Evolutionary conservation across 2,797 vertebrate genomes (phyloP).

Genomic region (Pteropus rufus): DNA sequence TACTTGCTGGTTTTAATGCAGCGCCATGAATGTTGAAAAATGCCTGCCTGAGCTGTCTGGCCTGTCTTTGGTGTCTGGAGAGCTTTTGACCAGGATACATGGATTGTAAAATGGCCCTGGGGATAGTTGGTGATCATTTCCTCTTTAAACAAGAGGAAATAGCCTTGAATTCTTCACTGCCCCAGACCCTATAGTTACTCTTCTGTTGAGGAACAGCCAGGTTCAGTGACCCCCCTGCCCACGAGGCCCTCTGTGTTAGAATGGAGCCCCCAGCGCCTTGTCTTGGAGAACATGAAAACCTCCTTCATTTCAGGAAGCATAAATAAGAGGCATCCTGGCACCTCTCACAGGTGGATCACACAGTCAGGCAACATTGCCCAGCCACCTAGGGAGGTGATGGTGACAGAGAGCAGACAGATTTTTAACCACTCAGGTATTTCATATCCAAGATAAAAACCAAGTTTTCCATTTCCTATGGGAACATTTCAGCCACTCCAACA

Average conservation of each 20-base stretch:
- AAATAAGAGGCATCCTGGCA: not conserved
- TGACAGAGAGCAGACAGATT: not conserved
- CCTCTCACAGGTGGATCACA: not conserved
- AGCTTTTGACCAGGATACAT: not conserved
- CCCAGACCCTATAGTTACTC: not conserved
- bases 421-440: not conserved
- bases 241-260: not conserved
- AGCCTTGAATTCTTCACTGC: not conserved
- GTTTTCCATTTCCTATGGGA: not conserved
- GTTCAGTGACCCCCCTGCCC: not conserved
- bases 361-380: not conserved
- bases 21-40: constrained; percentile 28
- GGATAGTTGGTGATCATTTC: not conserved
- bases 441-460: not conserved
- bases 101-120: not conserved
- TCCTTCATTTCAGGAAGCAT: not conserved
- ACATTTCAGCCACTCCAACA: not conserved
- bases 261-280: not conserved
- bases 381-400: not conserved
- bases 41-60: not conserved
- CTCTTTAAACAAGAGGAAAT: constrained; percentile 2
- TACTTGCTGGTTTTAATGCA: not conserved
- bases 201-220: not conserved
- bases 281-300: not conserved
- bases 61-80: not conserved